phyloP scores from a whole-genome alignment of 1,140 invertebrate genomes.

The Papilio glaucus region DNA sequence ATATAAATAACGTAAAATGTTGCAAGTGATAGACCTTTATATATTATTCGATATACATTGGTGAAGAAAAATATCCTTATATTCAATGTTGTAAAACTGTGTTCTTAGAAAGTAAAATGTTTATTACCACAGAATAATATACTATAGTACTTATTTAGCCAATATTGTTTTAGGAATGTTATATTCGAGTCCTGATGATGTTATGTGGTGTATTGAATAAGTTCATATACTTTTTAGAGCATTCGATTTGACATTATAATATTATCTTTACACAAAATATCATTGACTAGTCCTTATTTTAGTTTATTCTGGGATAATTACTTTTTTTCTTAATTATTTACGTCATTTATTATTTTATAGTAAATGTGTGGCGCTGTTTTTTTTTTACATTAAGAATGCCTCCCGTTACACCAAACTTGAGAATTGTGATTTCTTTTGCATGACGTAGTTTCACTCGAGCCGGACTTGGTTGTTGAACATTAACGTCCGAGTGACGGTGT shows the following conservation, averaged over 20 bases:
- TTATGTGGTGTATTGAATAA: background rate
- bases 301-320: constrained; percentile 19
- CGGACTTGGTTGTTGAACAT: constrained; percentile 19
- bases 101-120: no score
- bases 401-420: background rate
- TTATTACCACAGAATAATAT: no score
- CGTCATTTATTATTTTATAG: background rate
- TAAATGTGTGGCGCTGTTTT: constrained; percentile 2
- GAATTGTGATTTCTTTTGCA: constrained; percentile 28
- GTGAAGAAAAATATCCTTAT: no score
- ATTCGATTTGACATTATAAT: constrained; percentile 10
- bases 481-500: background rate
- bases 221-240: background rate
- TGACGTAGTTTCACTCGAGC: constrained; percentile 22
- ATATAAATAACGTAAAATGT: no score
- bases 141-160: no score
- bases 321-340: background rate
- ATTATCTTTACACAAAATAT: constrained; percentile 16
- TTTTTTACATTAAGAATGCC: background rate
- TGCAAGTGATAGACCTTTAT: no score
- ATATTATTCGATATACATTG: no score
- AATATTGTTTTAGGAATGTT: no score
- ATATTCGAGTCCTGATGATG: no score
- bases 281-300: constrained; percentile 29
- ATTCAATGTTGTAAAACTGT: no score